A percentile compares a stretch with the other conserved stretches of the same genome.
phyloP scores from a whole-genome alignment of 1,140 invertebrate species.

The Eurosta solidaginis region DNA sequence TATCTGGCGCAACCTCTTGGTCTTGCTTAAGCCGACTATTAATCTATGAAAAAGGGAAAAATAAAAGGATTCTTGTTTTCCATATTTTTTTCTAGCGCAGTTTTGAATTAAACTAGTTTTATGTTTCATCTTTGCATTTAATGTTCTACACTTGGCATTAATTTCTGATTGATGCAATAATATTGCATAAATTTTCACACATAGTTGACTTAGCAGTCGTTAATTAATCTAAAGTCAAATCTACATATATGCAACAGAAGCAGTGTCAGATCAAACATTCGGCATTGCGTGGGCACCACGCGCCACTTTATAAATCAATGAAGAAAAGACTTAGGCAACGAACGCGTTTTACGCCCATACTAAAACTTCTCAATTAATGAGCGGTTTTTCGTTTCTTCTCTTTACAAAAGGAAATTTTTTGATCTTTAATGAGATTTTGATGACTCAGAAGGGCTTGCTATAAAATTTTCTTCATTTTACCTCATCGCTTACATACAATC shows the following conservation, averaged over 20 bases:
- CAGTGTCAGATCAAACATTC: too few relatives aligned
- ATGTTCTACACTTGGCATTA: neutral
- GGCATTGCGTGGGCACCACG: neutral
- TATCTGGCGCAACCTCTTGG: too few relatives aligned
- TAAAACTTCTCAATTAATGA: neutral
- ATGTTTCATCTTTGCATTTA: too few relatives aligned
- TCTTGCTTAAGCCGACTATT: too few relatives aligned
- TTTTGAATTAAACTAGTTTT: too few relatives aligned
- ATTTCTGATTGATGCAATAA: neutral
- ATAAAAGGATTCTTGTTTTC: too few relatives aligned
- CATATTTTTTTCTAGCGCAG: too few relatives aligned
- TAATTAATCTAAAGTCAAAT: neutral
- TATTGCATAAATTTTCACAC: neutral
- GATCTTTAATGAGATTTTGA: neutral
- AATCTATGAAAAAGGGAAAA: too few relatives aligned
- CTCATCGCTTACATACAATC: neutral
- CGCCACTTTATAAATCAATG: neutral
- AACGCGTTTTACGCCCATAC: neutral
- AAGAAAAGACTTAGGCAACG: slow-evolving; percentile 20
- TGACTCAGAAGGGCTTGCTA: neutral
- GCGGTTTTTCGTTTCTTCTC: neutral
- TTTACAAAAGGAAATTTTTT: neutral
- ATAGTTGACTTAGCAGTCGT: neutral
- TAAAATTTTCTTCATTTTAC: neutral
- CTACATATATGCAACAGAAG: neutral